phyloP scores from a whole-genome alignment of 2,888 invertebrate species.

The Fragum whitleyi region DNA sequence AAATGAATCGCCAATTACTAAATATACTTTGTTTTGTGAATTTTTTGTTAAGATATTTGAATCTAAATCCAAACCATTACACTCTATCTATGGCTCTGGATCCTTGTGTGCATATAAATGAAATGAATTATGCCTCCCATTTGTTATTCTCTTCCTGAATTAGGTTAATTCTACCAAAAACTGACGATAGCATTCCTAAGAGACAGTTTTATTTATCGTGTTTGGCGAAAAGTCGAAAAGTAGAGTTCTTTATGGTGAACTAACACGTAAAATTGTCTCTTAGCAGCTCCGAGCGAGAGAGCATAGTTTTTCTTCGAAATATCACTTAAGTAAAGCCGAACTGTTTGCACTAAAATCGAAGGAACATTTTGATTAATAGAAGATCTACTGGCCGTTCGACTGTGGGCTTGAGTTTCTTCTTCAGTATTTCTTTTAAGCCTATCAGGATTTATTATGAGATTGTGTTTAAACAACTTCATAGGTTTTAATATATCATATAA shows the following conservation, averaged over 20 bases:
- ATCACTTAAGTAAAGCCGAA: too few relatives aligned
- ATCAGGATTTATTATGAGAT: too few relatives aligned
- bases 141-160: background rate
- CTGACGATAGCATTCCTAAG: background rate
- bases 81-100: too few relatives aligned
- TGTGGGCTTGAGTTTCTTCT: background rate
- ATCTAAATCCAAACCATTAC: too few relatives aligned
- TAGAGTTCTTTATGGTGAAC: background rate
- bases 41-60: too few relatives aligned
- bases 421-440: too few relatives aligned
- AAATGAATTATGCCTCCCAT: background rate
- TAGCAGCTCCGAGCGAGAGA: background rate
- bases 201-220: conserved; percentile 4
- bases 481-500: too few relatives aligned
- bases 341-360: too few relatives aligned
- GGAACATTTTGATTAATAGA: background rate
- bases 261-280: background rate
- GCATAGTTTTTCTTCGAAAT: background rate
- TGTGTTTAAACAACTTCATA: too few relatives aligned
- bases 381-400: background rate
- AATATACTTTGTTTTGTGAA: background rate
- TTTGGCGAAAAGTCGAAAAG: background rate
- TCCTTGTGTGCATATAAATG: background rate
- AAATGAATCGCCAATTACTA: background rate
- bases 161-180: background rate